A percentile compares a stretch with the other conserved stretches of the same genome.
phyloP scores from a whole-genome alignment of 2,888 invertebrate genomes.

The Amblyteles armatorius region DNA sequence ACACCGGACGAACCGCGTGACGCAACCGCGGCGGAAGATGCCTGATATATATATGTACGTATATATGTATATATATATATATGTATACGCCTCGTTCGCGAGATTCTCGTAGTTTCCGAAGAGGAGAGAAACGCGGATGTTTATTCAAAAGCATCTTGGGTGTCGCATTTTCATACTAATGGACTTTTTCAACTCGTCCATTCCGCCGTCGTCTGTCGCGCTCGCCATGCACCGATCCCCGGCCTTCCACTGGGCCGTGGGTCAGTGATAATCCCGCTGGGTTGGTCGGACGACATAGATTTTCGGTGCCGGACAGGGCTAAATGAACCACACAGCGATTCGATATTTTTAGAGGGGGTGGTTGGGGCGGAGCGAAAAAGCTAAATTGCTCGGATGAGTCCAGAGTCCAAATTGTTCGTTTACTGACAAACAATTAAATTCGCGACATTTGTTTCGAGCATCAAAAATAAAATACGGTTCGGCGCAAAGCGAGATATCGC shows the following conservation, averaged over 20 bases:
- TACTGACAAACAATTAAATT: too few relatives aligned
- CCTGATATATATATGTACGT: neutral
- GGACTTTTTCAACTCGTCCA: slow-evolving; percentile 78
- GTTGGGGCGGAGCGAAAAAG: too few relatives aligned
- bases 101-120: slow-evolving; percentile 50
- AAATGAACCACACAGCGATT: too few relatives aligned
- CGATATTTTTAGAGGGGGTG: too few relatives aligned
- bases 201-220: slow-evolving; percentile 18
- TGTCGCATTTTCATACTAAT: slow-evolving; percentile 82
- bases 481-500: too few relatives aligned
- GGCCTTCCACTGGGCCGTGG: slow-evolving; percentile 4
- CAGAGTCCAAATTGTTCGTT: too few relatives aligned
- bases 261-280: slow-evolving; percentile 29
- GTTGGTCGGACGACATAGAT: slow-evolving; percentile 21
- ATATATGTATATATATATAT: slow-evolving; percentile 39
- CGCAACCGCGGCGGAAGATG: slow-evolving; percentile 20
- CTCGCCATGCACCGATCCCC: slow-evolving; percentile 18
- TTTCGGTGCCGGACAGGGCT: neutral
- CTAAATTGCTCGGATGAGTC: too few relatives aligned
- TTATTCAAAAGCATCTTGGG: slow-evolving; percentile 78
- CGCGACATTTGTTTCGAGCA: too few relatives aligned
- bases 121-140: slow-evolving; percentile 72
- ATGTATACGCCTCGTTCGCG: slow-evolving; percentile 9
- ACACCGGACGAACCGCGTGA: slow-evolving; percentile 44
- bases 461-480: too few relatives aligned